A percentile compares a stretch with the other conserved stretches of the same genome.
These are phyloP conservation scores for Hippoglossus stenolepis DNA, from an alignment of 2,113 vertebrate genomes.

Conservation along the genomic window DNA sequence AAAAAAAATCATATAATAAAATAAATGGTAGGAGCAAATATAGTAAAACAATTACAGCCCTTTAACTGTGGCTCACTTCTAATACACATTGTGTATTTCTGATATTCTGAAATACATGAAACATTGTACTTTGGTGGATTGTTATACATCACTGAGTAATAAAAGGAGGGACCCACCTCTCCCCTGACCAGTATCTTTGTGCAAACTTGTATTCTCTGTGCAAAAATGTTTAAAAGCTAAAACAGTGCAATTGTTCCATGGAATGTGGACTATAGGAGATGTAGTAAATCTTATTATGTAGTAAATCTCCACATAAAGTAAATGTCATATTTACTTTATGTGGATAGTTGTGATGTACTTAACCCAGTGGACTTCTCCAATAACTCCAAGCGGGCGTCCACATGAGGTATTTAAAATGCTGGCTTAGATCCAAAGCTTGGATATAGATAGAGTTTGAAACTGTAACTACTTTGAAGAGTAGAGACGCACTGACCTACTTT, in stretches of 20 bases:
- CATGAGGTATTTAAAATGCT: slow-evolving; percentile 14
- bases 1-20: no score
- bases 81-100: no score
- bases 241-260: neutral
- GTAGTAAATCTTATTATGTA: neutral
- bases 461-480: neutral
- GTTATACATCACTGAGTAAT: no score
- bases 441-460: slow-evolving; percentile 17
- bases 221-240: neutral
- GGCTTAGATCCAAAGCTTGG: slow-evolving; percentile 23
- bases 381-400: slow-evolving; percentile 28
- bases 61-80: neutral
- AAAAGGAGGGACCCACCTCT: no score
- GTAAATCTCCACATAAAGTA: neutral
- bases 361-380: neutral
- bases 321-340: slow-evolving; percentile 11
- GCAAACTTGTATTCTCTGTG: neutral
- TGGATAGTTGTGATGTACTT: slow-evolving; percentile 1
- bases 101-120: no score
- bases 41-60: neutral
- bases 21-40: neutral
- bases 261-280: neutral
- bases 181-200: no score
- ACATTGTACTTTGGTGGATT: no score
- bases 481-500: neutral